Percentiles rank a stretch among this genome's conserved stretches.
Conservation (phyloP, 2,888 invertebrate species). For the Bellardia pandia region DNA sequence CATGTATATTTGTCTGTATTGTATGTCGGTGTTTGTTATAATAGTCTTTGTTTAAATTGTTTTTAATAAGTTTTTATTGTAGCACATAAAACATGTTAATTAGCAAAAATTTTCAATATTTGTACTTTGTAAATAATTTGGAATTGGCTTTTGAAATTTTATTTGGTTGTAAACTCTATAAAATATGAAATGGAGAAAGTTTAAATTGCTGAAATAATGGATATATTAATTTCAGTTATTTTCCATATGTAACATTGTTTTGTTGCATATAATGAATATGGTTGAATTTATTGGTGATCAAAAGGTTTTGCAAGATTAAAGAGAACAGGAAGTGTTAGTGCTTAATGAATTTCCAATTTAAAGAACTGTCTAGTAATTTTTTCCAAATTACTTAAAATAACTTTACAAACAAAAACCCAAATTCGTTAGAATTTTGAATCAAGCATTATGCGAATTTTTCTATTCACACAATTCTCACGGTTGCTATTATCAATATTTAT, state of each 20-base stretch:
- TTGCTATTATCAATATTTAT: neutral
- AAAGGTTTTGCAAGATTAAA: too few relatives aligned
- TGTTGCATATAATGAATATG: too few relatives aligned
- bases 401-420: neutral
- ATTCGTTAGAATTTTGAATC: neutral
- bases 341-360: too few relatives aligned
- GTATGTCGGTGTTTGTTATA: conserved; percentile 34
- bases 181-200: neutral
- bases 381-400: too few relatives aligned
- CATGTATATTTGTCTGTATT: neutral
- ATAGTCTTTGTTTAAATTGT: conserved; percentile 72
- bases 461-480: neutral
- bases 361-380: too few relatives aligned
- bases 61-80: conserved; percentile 73
- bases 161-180: neutral
- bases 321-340: too few relatives aligned
- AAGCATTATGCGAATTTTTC: neutral
- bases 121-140: conserved; percentile 7
- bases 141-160: conserved; percentile 16
- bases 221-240: neutral
- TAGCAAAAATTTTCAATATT: conserved; percentile 60
- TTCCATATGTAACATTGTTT: neutral
- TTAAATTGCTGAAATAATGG: neutral
- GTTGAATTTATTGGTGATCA: too few relatives aligned
- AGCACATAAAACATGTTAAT: conserved; percentile 68